A percentile compares a stretch with the other conserved stretches of the same genome.
Conservation (phyloP, 2,113 vertebrate genomes). For the Polypterus bichir region DNA sequence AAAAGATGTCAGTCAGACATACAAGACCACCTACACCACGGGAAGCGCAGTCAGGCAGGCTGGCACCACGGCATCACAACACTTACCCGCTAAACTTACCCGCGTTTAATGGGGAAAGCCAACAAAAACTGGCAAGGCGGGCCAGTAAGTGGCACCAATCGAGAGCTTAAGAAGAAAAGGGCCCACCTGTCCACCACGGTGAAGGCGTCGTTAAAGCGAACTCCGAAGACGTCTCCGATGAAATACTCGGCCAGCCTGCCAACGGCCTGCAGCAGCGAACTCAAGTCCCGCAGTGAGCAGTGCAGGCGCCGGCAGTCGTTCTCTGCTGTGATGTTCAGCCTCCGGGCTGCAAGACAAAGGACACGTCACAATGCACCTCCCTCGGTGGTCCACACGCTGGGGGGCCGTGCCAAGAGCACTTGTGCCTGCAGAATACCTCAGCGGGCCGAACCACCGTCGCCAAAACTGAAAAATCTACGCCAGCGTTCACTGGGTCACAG, state of each 20-base stretch:
- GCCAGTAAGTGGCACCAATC: too few species aligned
- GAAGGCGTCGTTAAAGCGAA: constrained; percentile 75
- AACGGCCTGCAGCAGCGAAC: constrained; percentile 85
- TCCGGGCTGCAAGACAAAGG: constrained; percentile 54
- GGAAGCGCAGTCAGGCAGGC: too few species aligned
- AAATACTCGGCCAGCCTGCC: constrained; percentile 89
- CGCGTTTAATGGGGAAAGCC: too few species aligned
- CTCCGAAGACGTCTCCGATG: constrained; percentile 77
- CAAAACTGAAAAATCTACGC: background rate
- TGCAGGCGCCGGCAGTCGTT: constrained; percentile 87
- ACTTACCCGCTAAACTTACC: too few species aligned
- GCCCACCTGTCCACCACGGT: constrained; percentile 85
- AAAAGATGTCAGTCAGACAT: too few species aligned
- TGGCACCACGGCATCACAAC: too few species aligned
- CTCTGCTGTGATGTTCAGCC: constrained; percentile 87
- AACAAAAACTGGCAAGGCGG: too few species aligned
- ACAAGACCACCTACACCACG: too few species aligned
- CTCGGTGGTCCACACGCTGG: background rate
- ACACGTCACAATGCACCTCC: background rate
- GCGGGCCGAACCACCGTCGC: background rate
- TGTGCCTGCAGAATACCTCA: too few species aligned
- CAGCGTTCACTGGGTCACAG: background rate
- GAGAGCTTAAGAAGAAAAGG: background rate
- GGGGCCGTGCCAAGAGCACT: background rate
- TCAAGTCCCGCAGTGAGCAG: constrained; percentile 85